phyloP scores from a whole-genome alignment of 2,888 invertebrate genomes.

The Ptychoptera contaminata region DNA sequence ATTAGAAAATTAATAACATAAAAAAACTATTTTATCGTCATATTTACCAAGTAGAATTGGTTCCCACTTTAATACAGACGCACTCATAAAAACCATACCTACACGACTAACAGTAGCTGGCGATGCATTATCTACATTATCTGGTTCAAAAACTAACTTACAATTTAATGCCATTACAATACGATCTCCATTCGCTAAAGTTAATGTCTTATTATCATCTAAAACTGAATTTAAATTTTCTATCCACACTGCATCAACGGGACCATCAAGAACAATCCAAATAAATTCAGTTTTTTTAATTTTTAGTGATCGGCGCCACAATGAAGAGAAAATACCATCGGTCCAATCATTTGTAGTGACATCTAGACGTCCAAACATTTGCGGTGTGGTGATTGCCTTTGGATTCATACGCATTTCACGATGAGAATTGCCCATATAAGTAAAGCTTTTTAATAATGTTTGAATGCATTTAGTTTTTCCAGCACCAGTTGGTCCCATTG shows the following conservation, averaged over 20 bases:
- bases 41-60: constrained; percentile 36
- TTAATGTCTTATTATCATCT: constrained; percentile 73
- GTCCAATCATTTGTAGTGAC: constrained; percentile 83
- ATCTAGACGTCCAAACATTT: constrained; percentile 72
- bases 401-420: constrained; percentile 75
- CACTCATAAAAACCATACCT: constrained; percentile 76
- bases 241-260: constrained; percentile 80
- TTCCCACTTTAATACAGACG: constrained; percentile 61
- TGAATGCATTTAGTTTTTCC: constrained; percentile 60
- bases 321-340: constrained; percentile 72
- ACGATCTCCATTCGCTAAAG: constrained; percentile 70
- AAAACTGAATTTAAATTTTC: constrained; percentile 75
- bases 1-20: too few relatives aligned
- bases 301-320: constrained; percentile 65
- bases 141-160: constrained; percentile 70
- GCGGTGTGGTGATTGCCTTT: constrained; percentile 65
- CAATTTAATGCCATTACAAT: constrained; percentile 68
- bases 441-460: constrained; percentile 56
- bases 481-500: constrained; percentile 68
- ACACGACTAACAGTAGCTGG: constrained; percentile 73
- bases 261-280: constrained; percentile 57
- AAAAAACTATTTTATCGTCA: too few relatives aligned
- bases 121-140: constrained; percentile 73
- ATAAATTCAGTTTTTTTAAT: constrained; percentile 48
- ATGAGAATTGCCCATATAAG: constrained; percentile 55